Evolutionary conservation across 2,113 vertebrate genomes (phyloP).

Genomic region (Nerophis ophidion): DNA sequence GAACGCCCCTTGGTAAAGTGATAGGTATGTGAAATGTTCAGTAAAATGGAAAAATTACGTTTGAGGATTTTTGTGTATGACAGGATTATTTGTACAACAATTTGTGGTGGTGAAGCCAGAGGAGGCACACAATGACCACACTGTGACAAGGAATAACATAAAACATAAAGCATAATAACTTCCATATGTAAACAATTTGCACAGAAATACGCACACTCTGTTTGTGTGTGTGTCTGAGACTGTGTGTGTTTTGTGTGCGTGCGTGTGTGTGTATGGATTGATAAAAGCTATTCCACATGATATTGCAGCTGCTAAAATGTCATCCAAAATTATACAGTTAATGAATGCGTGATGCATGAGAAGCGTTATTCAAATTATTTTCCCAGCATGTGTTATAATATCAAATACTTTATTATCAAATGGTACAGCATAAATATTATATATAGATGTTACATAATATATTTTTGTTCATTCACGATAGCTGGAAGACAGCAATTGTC

Average conservation of each 20-base stretch:
- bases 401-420: no score
- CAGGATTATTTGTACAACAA: background rate
- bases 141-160: slow-evolving; percentile 4
- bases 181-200: background rate
- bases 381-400: background rate
- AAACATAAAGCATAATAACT: background rate
- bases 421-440: background rate
- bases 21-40: slow-evolving; percentile 65
- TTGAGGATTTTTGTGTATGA: slow-evolving; percentile 1
- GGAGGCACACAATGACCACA: background rate
- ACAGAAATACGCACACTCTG: background rate
- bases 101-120: background rate
- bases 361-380: background rate
- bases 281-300: no score
- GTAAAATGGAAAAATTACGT: background rate
- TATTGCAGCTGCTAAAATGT: background rate
- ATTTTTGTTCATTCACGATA: slow-evolving; percentile 57
- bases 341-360: background rate
- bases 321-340: background rate
- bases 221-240: no score
- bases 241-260: background rate
- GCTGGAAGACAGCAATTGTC: slow-evolving; percentile 30
- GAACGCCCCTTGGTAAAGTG: slow-evolving; percentile 49
- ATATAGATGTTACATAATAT: slow-evolving; percentile 47
- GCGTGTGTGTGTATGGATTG: background rate